Evolutionary conservation across 23 tunicate genomes (phyloP).

Genomic region (Corella eumyota): DNA sequence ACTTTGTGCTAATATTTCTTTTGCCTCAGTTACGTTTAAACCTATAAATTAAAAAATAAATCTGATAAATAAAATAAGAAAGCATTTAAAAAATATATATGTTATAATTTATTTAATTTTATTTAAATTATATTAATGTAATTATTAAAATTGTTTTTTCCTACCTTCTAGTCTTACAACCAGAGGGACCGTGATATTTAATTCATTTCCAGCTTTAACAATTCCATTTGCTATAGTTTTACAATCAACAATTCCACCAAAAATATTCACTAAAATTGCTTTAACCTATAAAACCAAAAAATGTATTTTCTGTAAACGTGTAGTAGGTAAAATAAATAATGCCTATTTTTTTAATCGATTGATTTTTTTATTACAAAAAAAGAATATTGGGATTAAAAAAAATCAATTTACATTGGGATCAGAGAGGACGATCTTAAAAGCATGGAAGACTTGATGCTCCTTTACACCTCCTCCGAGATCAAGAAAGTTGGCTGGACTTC

Average conservation of each 20-base stretch:
- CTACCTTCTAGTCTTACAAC: slow-evolving; percentile 92
- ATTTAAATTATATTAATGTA: too few species aligned
- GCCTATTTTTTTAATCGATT: too few species aligned
- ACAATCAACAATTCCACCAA: slow-evolving; percentile 98
- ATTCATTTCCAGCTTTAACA: slow-evolving; percentile 75
- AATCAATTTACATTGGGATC: slow-evolving; percentile 76
- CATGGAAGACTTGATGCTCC: slow-evolving; percentile 90
- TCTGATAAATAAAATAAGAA: too few species aligned
- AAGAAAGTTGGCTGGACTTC: slow-evolving; percentile 90
- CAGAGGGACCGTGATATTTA: slow-evolving; percentile 65
- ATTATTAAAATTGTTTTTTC: too few species aligned
- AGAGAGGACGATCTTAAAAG: slow-evolving; percentile 72
- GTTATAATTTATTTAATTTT: too few species aligned
- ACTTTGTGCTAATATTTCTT: slow-evolving; percentile 48
- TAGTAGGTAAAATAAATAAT: too few species aligned
- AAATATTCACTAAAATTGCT: slow-evolving; percentile 87
- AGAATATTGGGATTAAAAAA: too few species aligned
- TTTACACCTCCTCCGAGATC: slow-evolving; percentile 97
- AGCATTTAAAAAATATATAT: too few species aligned
- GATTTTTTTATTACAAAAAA: too few species aligned
- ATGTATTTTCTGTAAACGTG: too few species aligned
- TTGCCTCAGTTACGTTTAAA: slow-evolving; percentile 58
- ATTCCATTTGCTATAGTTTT: slow-evolving; percentile 88
- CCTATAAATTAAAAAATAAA: slow-evolving; percentile 13
- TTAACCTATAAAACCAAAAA: slow-evolving; percentile 68